A percentile compares a stretch with the other conserved stretches of the same genome.
phyloP scores from a whole-genome alignment of 2,797 vertebrate genomes.

The Mionectes olivaceus region DNA sequence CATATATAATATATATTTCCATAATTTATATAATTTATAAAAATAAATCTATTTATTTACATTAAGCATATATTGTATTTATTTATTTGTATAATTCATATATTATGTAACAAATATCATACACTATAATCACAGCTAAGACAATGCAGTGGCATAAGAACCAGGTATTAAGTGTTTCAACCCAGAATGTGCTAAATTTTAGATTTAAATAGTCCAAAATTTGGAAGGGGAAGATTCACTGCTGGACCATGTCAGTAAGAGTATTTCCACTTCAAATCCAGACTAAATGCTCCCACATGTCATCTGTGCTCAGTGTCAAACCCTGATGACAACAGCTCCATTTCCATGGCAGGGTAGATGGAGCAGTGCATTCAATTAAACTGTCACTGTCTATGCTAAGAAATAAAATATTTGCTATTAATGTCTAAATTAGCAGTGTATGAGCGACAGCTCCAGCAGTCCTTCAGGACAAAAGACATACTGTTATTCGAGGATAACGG shows the following conservation, averaged over 20 bases:
- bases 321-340: not conserved
- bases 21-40: not conserved
- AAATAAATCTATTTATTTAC: not conserved
- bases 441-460: not conserved
- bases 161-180: not conserved
- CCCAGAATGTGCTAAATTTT: not conserved
- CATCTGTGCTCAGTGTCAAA: conserved; percentile 8
- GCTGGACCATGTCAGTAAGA: not conserved
- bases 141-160: not conserved
- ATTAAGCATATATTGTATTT: not conserved
- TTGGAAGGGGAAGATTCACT: not conserved
- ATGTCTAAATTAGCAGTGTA: not conserved
- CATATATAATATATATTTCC: no score
- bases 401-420: conserved; percentile 36
- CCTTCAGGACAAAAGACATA: conserved; percentile 4
- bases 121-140: not conserved
- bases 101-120: not conserved
- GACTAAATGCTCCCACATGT: not conserved
- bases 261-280: not conserved
- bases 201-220: not conserved
- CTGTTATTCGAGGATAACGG: not conserved
- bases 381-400: conserved; percentile 26
- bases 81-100: not conserved
- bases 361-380: conserved; percentile 33
- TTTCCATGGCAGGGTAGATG: not conserved